A percentile compares a stretch with the other conserved stretches of the same genome.
Evolutionary conservation across 1,140 invertebrate genomes (phyloP).

Genomic region (Euwallacea similis): DNA sequence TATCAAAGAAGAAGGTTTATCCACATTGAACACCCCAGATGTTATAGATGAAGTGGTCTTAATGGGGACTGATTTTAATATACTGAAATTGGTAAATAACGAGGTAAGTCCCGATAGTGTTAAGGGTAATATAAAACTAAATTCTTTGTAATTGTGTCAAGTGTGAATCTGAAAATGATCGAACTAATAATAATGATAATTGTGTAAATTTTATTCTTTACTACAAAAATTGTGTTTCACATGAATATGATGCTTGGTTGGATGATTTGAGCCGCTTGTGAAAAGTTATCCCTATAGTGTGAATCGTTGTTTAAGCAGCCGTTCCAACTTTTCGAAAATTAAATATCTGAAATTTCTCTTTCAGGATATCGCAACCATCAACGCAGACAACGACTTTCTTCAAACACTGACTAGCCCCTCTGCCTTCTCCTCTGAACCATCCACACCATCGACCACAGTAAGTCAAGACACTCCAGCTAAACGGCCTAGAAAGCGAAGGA

Average conservation of each 20-base stretch:
- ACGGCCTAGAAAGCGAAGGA: neutral
- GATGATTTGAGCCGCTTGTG: too few species aligned
- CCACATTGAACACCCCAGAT: conserved; percentile 45
- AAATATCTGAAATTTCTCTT: conserved; percentile 17
- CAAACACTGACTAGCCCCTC: conserved; percentile 19
- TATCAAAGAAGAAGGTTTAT: conserved; percentile 12
- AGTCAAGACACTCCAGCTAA: conserved; percentile 2
- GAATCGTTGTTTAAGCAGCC: neutral
- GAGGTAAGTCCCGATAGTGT: conserved; percentile 24
- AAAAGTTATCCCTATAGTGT: too few species aligned
- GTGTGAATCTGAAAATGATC: too few species aligned
- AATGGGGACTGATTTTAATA: conserved; percentile 44
- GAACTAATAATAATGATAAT: too few species aligned
- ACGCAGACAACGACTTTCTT: conserved; percentile 29
- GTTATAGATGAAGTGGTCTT: conserved; percentile 46
- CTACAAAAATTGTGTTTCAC: too few species aligned
- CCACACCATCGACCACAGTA: conserved; percentile 9
- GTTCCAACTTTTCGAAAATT: neutral
- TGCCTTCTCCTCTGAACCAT: neutral
- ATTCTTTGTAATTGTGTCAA: neutral
- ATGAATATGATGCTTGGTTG: too few species aligned
- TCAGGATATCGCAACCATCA: conserved; percentile 36
- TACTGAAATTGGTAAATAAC: conserved; percentile 43
- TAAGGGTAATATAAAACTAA: neutral
- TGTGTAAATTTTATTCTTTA: too few species aligned